Evolutionary conservation across 2,888 invertebrate genomes (phyloP), one percentile per base, ranked within the genome.

Genomic region (Euphydryas editha): DNA sequence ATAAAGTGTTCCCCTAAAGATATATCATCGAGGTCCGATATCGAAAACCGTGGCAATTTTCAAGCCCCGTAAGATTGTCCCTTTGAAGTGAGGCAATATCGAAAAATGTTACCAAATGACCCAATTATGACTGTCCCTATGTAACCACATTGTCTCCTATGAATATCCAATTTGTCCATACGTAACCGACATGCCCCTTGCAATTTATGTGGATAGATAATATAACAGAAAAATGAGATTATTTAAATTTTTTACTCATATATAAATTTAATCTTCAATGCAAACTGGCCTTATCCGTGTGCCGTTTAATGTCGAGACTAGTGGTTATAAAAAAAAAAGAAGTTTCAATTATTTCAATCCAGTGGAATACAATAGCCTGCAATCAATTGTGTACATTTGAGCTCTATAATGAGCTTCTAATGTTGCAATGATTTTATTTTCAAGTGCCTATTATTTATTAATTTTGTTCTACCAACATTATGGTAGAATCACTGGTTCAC

Each of bases 21-120:
- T 20, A 20, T 21, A 20, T 20, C 47, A 47, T 47, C 20, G 18
- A 4, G 20, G 11, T 10, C 47, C 47, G 20, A 47, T 47, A 20
- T 21, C 20, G 1, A 20, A 20, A 21, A 21, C 5, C 4, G 20
- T 18, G 47, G 10, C 49, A n/a, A 24, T 13, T 30, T 54, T 61
- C 24, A 15, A 24, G 17, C 24, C 49, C 42, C 24, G 47, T 46
- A 59, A 59, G 46, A 8, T 59, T 18, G 36, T 20, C 51, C 36
- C 11, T 61, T 13, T 42, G 18, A 54, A 42, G 42, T 15, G 24
- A 42, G 42, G 61, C 54, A 61, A 61, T 61, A 54, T 61, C 42
- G 17, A 54, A 54, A 21, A 30, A 61, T 42, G 60, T 47, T 21
- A 39, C 59, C n/a, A 21, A 51, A 51, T 54, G 51, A 42, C 36